Conservation (phyloP, 2,797 vertebrate species). For the Myiothlypis chrysogaster region DNA sequence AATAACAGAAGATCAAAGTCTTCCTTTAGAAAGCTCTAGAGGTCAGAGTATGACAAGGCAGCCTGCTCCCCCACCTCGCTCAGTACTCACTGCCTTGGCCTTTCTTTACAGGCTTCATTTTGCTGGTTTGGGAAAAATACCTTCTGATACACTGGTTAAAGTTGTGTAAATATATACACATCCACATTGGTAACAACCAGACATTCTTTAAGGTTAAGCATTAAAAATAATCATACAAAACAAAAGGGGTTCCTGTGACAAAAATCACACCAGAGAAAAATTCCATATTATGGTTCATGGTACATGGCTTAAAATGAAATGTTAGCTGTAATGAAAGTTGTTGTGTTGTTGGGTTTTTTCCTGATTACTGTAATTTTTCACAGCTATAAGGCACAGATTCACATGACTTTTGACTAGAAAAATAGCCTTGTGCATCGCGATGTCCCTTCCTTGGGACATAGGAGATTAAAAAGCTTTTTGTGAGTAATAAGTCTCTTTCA, state of each 20-base stretch:
- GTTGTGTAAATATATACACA: background rate
- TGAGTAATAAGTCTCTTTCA: slow-evolving; percentile 10
- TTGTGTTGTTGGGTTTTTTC: background rate
- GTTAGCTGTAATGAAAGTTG: background rate
- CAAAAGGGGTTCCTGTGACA: background rate
- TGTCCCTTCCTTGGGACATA: background rate
- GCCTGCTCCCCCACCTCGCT: background rate
- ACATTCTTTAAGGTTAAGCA: background rate
- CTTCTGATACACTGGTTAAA: background rate
- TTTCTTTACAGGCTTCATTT: background rate
- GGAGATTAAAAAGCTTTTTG: slow-evolving; percentile 2
- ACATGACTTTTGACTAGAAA: background rate
- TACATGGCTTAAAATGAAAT: background rate
- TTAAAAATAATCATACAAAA: background rate
- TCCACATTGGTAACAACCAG: background rate
- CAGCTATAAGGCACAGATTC: background rate
- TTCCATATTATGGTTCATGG: background rate
- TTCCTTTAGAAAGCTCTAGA: background rate
- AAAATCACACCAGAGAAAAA: background rate
- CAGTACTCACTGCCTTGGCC: background rate
- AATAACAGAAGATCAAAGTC: background rate
- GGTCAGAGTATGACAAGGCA: background rate
- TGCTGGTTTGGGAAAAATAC: background rate
- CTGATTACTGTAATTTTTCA: background rate
- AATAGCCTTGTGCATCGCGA: background rate